A percentile compares a stretch with the other conserved stretches of the same genome.
Conservation (phyloP, 2,888 invertebrate species). For the Scaptomyza caliginosa region DNA sequence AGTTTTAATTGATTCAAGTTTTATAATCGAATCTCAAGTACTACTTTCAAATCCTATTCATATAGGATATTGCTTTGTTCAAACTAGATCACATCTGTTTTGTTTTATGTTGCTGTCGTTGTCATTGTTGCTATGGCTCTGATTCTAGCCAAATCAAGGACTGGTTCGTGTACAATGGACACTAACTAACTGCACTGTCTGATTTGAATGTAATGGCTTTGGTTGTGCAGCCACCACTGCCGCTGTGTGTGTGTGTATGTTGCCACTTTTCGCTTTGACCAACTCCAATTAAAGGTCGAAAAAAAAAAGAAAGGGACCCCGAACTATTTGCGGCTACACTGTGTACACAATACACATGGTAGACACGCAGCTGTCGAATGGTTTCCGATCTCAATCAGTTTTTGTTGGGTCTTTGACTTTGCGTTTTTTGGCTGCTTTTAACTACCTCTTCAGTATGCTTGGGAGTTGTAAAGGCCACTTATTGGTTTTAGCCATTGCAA, state of each 20-base stretch:
- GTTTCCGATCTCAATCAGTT: slow-evolving; percentile 61
- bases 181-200: slow-evolving; percentile 73
- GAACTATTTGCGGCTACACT: slow-evolving; percentile 51
- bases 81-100: not conserved
- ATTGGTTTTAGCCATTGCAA: slow-evolving; percentile 60
- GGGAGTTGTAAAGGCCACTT: slow-evolving; percentile 49
- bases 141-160: slow-evolving; percentile 15
- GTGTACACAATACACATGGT: slow-evolving; percentile 9
- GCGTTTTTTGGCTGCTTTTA: slow-evolving; percentile 14
- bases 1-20: too few relatives aligned
- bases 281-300: slow-evolving; percentile 27
- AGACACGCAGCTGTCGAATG: slow-evolving; percentile 46
- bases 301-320: slow-evolving; percentile 33
- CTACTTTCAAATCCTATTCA: not conserved
- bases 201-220: slow-evolving; percentile 77
- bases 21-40: too few relatives aligned
- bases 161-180: slow-evolving; percentile 62
- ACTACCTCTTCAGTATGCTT: slow-evolving; percentile 12
- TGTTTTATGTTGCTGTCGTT: slow-evolving; percentile 7
- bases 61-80: slow-evolving; percentile 4
- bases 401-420: slow-evolving; percentile 54
- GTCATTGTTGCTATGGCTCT: slow-evolving; percentile 5
- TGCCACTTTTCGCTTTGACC: slow-evolving; percentile 49
- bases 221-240: slow-evolving; percentile 33
- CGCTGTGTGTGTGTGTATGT: not conserved